Evolutionary conservation across 2,888 invertebrate genomes (phyloP).

Genomic region (Macrosoma leucophasiata): DNA sequence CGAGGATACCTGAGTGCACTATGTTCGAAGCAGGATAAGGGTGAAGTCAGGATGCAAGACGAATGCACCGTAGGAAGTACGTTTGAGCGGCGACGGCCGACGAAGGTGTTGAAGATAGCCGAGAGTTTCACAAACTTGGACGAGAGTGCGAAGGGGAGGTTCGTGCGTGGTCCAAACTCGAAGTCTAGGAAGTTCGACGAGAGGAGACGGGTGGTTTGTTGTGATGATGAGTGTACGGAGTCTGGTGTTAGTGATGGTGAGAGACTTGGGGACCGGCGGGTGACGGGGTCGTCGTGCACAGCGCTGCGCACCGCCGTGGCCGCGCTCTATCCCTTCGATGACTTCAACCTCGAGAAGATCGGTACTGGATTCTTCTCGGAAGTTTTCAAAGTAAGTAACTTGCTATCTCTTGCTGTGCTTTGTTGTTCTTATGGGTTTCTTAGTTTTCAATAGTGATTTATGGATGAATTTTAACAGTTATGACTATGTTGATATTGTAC

Average conservation of each 20-base stretch:
- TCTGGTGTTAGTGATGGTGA: conserved; percentile 69
- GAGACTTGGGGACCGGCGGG: conserved; percentile 60
- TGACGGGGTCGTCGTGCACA: conserved; percentile 83
- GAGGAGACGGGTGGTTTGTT: conserved; percentile 55
- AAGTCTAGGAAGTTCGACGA: conserved; percentile 52
- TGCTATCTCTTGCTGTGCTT: conserved; percentile 2
- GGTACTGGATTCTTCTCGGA: conserved; percentile 98
- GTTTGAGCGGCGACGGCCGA: conserved; percentile 65
- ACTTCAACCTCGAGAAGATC: conserved; percentile 94
- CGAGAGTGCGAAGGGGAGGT: conserved; percentile 65
- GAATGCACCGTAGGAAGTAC: conserved; percentile 39
- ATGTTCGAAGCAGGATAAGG: conserved; percentile 69
- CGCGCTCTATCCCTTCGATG: conserved; percentile 93
- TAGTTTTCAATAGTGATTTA: conserved; percentile 22
- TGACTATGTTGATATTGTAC: no score
- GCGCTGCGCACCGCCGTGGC: conserved; percentile 94
- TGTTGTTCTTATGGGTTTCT: conserved; percentile 3
- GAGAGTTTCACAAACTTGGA: conserved; percentile 73
- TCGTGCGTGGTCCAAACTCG: conserved; percentile 63
- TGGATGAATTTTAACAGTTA: no score
- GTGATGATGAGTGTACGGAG: conserved; percentile 66
- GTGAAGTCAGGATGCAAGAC: conserved; percentile 69
- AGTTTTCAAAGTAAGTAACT: conserved; percentile 97
- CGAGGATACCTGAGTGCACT: conserved; percentile 54
- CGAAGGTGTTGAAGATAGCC: conserved; percentile 70